A percentile compares a stretch with the other conserved stretches of the same genome.
phyloP scores from a whole-genome alignment of 1,140 invertebrate species.

The Wasmannia auropunctata region DNA sequence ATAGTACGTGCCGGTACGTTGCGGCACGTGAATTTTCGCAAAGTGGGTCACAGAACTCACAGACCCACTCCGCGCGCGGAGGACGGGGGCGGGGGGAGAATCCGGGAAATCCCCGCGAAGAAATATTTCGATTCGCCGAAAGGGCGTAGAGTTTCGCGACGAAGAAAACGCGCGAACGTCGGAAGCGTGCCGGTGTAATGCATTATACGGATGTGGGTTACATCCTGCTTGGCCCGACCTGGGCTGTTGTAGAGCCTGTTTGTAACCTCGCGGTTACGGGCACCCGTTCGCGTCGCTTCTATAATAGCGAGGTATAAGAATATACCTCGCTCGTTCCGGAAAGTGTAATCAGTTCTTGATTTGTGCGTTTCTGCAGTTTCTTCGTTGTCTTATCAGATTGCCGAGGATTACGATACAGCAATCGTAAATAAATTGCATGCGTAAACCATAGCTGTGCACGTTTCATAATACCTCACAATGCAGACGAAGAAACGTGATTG shows the following conservation, averaged over 20 bases:
- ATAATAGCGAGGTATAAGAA: no score
- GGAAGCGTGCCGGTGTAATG: slow-evolving; percentile 23
- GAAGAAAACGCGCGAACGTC: slow-evolving; percentile 7
- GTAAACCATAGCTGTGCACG: background rate
- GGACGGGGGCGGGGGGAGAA: no score
- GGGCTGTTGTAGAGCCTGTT: background rate
- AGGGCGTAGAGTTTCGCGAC: background rate
- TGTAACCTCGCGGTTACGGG: background rate
- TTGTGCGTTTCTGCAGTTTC: background rate
- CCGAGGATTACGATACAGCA: background rate
- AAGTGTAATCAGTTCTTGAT: background rate
- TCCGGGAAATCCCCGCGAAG: background rate
- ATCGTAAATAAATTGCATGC: slow-evolving; percentile 2
- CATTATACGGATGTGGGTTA: slow-evolving; percentile 37
- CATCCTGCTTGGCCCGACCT: slow-evolving; percentile 3
- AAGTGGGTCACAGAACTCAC: slow-evolving; percentile 43
- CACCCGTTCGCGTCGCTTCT: background rate
- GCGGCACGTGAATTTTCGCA: slow-evolving; percentile 10
- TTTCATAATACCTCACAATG: background rate
- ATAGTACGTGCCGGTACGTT: slow-evolving; percentile 37
- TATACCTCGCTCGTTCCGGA: background rate
- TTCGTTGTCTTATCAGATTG: background rate
- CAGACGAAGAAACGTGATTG: background rate
- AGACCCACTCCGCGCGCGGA: no score
- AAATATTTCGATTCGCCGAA: slow-evolving; percentile 38